Evolutionary conservation across 2,888 invertebrate genomes (phyloP).

Genomic region (Sclerodermus sp.): DNA sequence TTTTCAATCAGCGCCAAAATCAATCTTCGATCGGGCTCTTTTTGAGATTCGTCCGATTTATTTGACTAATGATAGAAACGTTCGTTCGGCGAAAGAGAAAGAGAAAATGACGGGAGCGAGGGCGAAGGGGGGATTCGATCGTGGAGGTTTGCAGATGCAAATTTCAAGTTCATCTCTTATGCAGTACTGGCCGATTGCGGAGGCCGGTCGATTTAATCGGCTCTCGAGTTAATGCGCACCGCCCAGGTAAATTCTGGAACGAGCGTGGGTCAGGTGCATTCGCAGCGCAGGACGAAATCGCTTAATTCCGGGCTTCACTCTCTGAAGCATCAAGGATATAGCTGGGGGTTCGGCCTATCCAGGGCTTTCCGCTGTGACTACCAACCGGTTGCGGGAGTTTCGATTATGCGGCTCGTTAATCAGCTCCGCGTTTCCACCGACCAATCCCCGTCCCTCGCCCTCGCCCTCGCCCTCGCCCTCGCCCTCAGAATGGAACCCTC

Average conservation of each 20-base stretch:
- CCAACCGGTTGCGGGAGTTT: neutral
- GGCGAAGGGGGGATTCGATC: too few relatives aligned
- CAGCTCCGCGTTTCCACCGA: neutral
- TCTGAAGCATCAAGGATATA: neutral
- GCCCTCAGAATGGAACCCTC: too few relatives aligned
- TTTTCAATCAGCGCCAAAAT: too few relatives aligned
- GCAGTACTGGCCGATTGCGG: slow-evolving; percentile 5
- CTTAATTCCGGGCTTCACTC: slow-evolving; percentile 19
- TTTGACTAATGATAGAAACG: too few relatives aligned
- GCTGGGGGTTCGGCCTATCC: neutral
- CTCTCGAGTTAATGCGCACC: slow-evolving; percentile 19
- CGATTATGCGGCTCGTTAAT: slow-evolving; percentile 4
- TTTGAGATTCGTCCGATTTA: too few relatives aligned
- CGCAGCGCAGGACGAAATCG: slow-evolving; percentile 17
- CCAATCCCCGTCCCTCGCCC: too few relatives aligned
- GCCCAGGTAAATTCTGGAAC: slow-evolving; percentile 17
- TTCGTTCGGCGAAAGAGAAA: too few relatives aligned
- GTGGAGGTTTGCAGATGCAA: slow-evolving; percentile 18
- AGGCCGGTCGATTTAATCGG: slow-evolving; percentile 25
- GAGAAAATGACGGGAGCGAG: too few relatives aligned
- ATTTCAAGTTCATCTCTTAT: slow-evolving; percentile 17
- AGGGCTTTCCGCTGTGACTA: neutral
- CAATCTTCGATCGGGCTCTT: too few relatives aligned
- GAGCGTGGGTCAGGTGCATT: slow-evolving; percentile 18
- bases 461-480: too few relatives aligned